phyloP scores from a whole-genome alignment of 2,113 vertebrate species.

The Caloenas nicobarica region DNA sequence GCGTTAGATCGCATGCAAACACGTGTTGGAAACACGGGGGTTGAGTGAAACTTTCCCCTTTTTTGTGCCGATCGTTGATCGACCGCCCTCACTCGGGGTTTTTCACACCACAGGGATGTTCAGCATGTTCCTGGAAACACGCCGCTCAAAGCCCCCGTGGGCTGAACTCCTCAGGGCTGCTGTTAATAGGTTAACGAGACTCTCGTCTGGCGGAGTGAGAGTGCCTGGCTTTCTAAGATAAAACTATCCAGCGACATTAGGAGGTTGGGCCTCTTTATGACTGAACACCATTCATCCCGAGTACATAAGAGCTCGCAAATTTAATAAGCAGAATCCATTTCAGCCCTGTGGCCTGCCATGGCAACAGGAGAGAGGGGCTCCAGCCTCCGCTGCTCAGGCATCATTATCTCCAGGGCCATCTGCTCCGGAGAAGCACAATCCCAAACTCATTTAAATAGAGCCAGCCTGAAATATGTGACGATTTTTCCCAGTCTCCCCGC shows the following conservation, averaged over 20 bases:
- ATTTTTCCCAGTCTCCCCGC: constrained; percentile 41
- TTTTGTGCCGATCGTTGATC: neutral
- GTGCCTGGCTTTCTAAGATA: constrained; percentile 82
- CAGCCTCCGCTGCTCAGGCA: constrained; percentile 81
- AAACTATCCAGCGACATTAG: constrained; percentile 66
- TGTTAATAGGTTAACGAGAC: constrained; percentile 72
- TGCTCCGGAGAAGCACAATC: constrained; percentile 86
- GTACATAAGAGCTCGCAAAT: constrained; percentile 80
- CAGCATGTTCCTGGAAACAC: constrained; percentile 50
- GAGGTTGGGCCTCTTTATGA: constrained; percentile 73
- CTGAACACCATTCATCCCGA: constrained; percentile 79
- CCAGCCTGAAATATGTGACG: constrained; percentile 69
- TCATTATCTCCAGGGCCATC: constrained; percentile 95
- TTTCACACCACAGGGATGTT: neutral
- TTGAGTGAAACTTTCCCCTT: fast-evolving
- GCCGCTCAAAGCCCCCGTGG: constrained; percentile 13
- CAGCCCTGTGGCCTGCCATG: constrained; percentile 78
- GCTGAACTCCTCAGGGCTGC: constrained; percentile 45
- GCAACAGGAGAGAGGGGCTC: constrained; percentile 79
- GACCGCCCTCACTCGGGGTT: fast-evolving
- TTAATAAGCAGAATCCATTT: constrained; percentile 85
- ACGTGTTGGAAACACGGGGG: fast-evolving
- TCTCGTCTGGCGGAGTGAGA: constrained; percentile 40
- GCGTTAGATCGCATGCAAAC: fast-evolving
- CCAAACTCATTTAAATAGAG: constrained; percentile 82